phyloP scores from a whole-genome alignment of 2,797 vertebrate genomes.

The Gambusia yucatana region DNA sequence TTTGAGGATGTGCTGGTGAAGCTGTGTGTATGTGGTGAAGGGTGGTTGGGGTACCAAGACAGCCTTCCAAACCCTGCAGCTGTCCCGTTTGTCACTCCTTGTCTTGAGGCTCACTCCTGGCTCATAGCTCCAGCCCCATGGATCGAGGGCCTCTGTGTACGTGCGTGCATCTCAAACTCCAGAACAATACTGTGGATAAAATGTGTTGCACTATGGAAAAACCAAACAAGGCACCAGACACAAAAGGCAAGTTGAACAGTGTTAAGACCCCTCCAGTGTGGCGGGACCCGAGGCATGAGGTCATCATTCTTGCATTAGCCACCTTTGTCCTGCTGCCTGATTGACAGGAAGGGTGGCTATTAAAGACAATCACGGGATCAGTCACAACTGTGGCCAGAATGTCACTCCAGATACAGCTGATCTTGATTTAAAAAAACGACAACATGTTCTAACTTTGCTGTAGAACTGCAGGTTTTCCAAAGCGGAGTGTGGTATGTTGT shows the following conservation, averaged over 20 bases:
- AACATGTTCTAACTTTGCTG: neutral
- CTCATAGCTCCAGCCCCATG: conserved; percentile 69
- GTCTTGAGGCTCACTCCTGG: conserved; percentile 83
- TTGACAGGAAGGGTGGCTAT: conserved; percentile 68
- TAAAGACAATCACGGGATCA: conserved; percentile 66
- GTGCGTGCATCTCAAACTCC: conserved; percentile 44
- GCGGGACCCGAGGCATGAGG: conserved; percentile 74
- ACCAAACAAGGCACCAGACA: conserved; percentile 49
- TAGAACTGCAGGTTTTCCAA: conserved; percentile 1
- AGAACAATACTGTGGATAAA: conserved; percentile 49
- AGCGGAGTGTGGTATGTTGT: neutral
- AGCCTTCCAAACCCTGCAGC: conserved; percentile 79
- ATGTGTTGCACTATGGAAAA: conserved; percentile 66
- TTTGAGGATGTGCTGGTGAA: conserved; percentile 52
- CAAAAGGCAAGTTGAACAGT: conserved; percentile 74
- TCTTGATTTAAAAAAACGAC: conserved; percentile 18
- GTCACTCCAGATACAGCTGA: conserved; percentile 45
- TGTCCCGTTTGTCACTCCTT: conserved; percentile 84
- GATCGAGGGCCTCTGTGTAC: conserved; percentile 67
- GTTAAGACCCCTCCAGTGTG: conserved; percentile 77
- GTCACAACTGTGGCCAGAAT: conserved; percentile 44
- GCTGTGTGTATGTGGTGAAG: conserved; percentile 7
- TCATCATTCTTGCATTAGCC: conserved; percentile 76
- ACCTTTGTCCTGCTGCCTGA: conserved; percentile 73
- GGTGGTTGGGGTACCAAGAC: conserved; percentile 58